A percentile compares a stretch with the other conserved stretches of the same genome.
These are phyloP conservation scores for Pristionchus mayeri DNA, from an alignment of 2,888 invertebrate genomes.

Conservation along the genomic window DNA sequence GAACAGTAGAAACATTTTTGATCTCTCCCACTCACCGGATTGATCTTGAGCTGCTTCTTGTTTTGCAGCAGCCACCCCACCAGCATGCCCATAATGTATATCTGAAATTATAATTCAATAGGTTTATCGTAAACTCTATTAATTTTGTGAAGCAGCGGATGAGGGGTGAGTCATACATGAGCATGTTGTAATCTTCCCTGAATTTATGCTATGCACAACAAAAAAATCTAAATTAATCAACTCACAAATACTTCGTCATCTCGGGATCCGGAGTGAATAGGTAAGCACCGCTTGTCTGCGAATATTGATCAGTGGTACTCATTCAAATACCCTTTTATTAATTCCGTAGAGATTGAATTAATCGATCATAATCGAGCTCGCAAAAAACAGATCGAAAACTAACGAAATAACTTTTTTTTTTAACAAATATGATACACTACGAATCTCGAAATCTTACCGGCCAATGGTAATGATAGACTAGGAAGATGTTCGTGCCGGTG, in stretches of 20 bases:
- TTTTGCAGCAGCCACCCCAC: slow-evolving; percentile 51
- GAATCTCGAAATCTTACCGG: not conserved
- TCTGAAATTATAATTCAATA: not conserved
- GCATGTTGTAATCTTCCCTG: not conserved
- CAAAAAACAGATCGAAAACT: too few species aligned
- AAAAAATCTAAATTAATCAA: too few species aligned
- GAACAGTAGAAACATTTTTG: not conserved
- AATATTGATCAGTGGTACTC: too few species aligned
- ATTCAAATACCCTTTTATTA: too few species aligned
- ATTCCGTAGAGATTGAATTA: too few species aligned
- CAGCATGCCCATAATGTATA: slow-evolving; percentile 53
- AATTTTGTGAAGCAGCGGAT: too few species aligned
- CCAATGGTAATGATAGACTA: slow-evolving; percentile 46
- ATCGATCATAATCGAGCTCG: too few species aligned
- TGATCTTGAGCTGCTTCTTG: slow-evolving; percentile 47
- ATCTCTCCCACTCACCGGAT: not conserved
- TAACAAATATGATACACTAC: not conserved
- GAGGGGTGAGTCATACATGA: slow-evolving; percentile 51
- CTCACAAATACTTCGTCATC: not conserved
- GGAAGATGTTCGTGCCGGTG: slow-evolving; percentile 50
- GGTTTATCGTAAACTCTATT: not conserved
- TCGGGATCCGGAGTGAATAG: slow-evolving; percentile 18
- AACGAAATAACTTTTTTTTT: not conserved
- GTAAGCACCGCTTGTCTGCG: slow-evolving; percentile 1
- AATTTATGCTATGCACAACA: too few species aligned